Conservation (phyloP, 2,797 vertebrate genomes). For the Denticeps clupeoides region DNA sequence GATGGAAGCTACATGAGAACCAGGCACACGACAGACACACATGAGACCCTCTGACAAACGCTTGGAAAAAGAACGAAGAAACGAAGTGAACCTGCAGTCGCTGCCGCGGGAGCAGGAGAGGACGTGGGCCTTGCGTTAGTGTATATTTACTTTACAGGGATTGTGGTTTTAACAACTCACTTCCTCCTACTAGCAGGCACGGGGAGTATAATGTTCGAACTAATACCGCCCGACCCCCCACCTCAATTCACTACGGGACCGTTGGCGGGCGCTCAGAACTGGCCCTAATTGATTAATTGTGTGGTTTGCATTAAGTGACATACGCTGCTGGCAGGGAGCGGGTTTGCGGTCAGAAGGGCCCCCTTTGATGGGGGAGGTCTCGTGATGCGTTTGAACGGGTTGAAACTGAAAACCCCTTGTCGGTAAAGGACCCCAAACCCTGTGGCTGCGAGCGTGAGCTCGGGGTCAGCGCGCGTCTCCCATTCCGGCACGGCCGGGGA, state of each 20-base stretch:
- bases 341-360: conserved; percentile 43
- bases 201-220: too few species aligned
- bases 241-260: conserved; percentile 40
- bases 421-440: conserved; percentile 57
- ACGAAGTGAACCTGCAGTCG: too few species aligned
- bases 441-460: conserved; percentile 49
- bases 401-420: conserved; percentile 36
- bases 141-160: conserved; percentile 37
- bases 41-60: too few species aligned
- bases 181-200: too few species aligned
- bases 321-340: conserved; percentile 54
- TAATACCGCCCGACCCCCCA: conserved; percentile 35
- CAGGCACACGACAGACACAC: too few species aligned
- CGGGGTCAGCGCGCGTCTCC: conserved; percentile 36
- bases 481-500: too few species aligned
- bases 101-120: too few species aligned
- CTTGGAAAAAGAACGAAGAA: too few species aligned
- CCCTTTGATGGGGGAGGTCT: conserved; percentile 47
- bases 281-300: conserved; percentile 59
- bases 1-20: too few species aligned
- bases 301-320: conserved; percentile 58
- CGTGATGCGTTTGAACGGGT: conserved; percentile 52
- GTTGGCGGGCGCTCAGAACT: conserved; percentile 35
- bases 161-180: conserved; percentile 37
- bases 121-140: conserved; percentile 21